A percentile compares a stretch with the other conserved stretches of the same genome.
These are phyloP conservation scores for Nephrotoma guestfalica DNA, from an alignment of 2,888 invertebrate species.

Conservation along the genomic window DNA sequence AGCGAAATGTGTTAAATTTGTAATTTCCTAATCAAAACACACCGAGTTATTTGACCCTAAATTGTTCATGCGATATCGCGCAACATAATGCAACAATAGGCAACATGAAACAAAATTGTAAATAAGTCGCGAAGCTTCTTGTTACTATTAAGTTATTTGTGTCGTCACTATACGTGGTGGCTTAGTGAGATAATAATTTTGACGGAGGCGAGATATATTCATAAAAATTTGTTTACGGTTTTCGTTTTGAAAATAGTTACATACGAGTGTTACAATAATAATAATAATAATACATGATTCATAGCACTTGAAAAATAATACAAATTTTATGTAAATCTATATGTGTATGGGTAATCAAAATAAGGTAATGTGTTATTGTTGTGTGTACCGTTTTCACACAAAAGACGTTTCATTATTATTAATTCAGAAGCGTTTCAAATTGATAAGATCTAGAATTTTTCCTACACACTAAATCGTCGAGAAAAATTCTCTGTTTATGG, in stretches of 20 bases:
- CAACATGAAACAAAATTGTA: not conserved
- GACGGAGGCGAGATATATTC: not conserved
- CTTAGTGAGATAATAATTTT: not conserved
- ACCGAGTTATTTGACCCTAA: not conserved
- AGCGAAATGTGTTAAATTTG: not conserved
- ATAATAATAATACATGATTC: too few species aligned
- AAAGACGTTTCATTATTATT: not conserved
- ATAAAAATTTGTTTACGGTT: not conserved
- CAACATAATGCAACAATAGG: not conserved
- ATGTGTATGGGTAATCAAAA: not conserved
- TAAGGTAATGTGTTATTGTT: not conserved
- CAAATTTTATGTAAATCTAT: too few species aligned
- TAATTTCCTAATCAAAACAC: not conserved
- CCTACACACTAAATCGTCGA: not conserved
- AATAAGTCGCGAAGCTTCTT: not conserved
- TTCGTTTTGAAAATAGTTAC: too few species aligned
- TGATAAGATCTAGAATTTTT: not conserved
- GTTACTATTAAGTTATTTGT: not conserved
- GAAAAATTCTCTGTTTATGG: not conserved
- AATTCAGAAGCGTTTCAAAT: not conserved
- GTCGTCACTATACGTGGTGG: not conserved
- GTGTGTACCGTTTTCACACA: not conserved
- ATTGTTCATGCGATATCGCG: not conserved
- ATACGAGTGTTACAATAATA: too few species aligned
- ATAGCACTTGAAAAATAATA: too few species aligned